A percentile compares a stretch with the other conserved stretches of the same genome.
These are phyloP conservation scores for Oreochromis grahami DNA, from an alignment of 2,797 vertebrate genomes.

Conservation along the genomic window DNA sequence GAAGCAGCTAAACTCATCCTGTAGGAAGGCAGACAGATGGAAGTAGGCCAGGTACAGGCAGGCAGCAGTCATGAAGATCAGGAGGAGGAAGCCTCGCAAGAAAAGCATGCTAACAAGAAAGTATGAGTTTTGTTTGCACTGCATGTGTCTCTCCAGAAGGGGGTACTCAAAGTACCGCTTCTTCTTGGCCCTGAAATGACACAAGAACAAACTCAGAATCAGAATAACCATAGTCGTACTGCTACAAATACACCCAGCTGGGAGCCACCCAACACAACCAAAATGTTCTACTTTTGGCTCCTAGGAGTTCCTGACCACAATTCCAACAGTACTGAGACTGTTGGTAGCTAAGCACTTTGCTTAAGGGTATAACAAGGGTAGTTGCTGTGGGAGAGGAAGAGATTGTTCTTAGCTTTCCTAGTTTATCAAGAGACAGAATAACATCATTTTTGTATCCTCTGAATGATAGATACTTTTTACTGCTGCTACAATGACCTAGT, in stretches of 20 bases:
- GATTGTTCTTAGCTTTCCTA: not conserved
- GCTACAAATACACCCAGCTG: not conserved
- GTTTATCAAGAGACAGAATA: not conserved
- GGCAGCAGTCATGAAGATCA: conserved; percentile 84
- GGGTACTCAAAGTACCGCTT: conserved; percentile 96
- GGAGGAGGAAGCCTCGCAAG: conserved; percentile 85
- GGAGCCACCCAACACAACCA: not conserved
- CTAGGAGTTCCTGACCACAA: not conserved
- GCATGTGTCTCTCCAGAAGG: conserved; percentile 90
- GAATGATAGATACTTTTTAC: not conserved
- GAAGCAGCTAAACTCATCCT: conserved; percentile 94
- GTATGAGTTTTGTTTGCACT: conserved; percentile 88
- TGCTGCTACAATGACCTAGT: not conserved
- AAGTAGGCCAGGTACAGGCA: conserved; percentile 94
- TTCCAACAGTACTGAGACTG: not conserved
- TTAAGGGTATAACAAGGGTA: not conserved
- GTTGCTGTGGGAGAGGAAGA: not conserved
- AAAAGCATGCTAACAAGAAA: conserved; percentile 88
- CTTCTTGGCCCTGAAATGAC: conserved; percentile 75
- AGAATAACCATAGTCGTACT: not conserved
- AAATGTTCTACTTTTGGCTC: conserved; percentile 1
- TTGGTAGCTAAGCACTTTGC: not conserved
- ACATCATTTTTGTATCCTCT: not conserved
- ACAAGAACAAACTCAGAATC: conserved; percentile 11
- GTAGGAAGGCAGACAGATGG: conserved; percentile 87